Evolutionary conservation across 2,113 vertebrate species (phyloP).

Genomic region (Atrichornis clamosus): DNA sequence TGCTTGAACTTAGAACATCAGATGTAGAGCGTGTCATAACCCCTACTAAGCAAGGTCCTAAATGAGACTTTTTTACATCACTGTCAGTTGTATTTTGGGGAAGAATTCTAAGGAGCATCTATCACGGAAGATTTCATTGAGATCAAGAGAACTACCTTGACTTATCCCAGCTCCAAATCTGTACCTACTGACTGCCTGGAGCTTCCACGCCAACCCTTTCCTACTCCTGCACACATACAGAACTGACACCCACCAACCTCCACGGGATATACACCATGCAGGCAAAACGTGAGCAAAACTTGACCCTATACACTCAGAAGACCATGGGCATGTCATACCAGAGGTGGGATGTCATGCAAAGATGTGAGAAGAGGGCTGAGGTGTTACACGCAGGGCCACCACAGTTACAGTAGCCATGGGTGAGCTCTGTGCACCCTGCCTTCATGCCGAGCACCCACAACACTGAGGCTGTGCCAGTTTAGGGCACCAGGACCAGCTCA

Average conservation of each 20-base stretch:
- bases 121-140: fast-evolving
- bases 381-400: neutral
- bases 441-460: neutral
- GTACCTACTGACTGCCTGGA: neutral
- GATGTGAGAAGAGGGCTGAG: neutral
- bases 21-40: neutral
- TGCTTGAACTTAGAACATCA: neutral
- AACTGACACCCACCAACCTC: neutral
- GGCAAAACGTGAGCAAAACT: neutral
- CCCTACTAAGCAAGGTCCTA: neutral
- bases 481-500: neutral
- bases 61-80: neutral
- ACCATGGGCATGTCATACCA: neutral
- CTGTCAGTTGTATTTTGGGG: neutral
- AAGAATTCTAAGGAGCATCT: neutral
- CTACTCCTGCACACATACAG: fast-evolving
- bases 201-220: neutral
- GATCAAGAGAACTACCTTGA: neutral
- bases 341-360: neutral
- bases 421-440: neutral
- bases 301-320: neutral
- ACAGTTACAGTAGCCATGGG: fast-evolving
- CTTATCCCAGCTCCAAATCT: neutral
- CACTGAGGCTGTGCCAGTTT: neutral
- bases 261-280: neutral